Evolutionary conservation across 2,888 invertebrate genomes (phyloP), one percentile per base, ranked within the genome.

Genomic region (Neoitamus cyanurus): DNA sequence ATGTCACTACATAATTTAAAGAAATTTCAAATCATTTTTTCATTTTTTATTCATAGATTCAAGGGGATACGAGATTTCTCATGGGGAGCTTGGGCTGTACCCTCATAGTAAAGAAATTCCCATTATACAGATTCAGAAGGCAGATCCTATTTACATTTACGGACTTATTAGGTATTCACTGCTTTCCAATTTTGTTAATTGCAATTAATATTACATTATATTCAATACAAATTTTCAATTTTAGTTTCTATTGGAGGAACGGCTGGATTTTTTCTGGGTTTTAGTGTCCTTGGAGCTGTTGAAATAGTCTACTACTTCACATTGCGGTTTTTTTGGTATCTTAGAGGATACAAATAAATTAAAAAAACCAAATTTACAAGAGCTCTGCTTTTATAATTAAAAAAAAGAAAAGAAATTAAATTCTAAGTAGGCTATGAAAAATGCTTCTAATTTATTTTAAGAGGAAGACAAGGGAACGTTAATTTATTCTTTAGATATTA

Each of bases 201-300:
- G 36, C 36, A 1, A 7, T 7, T 7, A 34, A 0, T 6, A 46
- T 46, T 37, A 77, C 48, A 46, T 37, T n/a, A 73, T 9, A 13
- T 28, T 25, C 72, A 42, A 15, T 13, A 25, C 34, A 25, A 4
- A 84, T 31, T 6, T 84, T 73, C 25, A n/a, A 7, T 90, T 91
- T 6, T 90, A 95, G 95, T 95, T 87, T 94, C 94, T 7, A 94
- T 96, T 3, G 96, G 96, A n/a, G 95, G 96, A 31, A 95, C 95
- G 90, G 95, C 95, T 0, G 96, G 96, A 0, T 90, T 96, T 2
- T 95, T 96, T 89, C 92, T 96, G 4, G 96, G 96, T 34, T 95
- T 95, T 88, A 96, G 95, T 87, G 94, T 96, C 0, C 92, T 96
- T 42, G 95, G 96, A 85, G 94, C 95, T 87, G 93, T 95, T 87